Conservation (phyloP, 2,113 vertebrate genomes). For the Toxostoma redivivum region DNA sequence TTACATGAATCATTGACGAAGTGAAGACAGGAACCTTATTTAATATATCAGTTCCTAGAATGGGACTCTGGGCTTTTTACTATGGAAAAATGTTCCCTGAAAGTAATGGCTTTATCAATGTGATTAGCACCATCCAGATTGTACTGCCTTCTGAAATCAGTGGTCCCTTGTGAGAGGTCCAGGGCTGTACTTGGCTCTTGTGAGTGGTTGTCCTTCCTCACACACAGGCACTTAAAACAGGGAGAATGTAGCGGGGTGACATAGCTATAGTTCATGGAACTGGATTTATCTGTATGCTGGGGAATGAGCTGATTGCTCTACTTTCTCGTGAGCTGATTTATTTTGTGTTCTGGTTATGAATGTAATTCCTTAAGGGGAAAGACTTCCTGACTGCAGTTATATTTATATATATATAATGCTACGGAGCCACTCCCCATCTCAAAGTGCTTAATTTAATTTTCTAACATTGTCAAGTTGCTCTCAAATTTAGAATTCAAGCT, state of each 20-base stretch:
- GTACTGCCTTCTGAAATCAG: not conserved
- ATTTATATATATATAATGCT: not conserved
- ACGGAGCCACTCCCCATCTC: not conserved
- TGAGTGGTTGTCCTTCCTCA: not conserved
- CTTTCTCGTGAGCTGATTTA: not conserved
- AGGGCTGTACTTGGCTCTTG: not conserved
- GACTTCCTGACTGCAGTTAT: not conserved
- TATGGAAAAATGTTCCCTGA: not conserved
- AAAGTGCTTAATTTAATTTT: not conserved
- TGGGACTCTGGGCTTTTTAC: not conserved
- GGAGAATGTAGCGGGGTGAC: not conserved
- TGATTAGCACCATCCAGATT: not conserved
- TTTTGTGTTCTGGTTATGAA: not conserved
- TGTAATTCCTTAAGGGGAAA: not conserved
- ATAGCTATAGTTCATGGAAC: not conserved
- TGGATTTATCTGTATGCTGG: not conserved
- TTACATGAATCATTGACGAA: not conserved
- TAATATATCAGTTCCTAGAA: not conserved
- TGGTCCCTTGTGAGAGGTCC: not conserved
- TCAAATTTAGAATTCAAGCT: slow-evolving; percentile 9
- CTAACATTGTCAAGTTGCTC: not conserved
- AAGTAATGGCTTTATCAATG: not conserved
- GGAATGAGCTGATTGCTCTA: not conserved
- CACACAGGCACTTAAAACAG: not conserved
- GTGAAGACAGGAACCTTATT: not conserved